Evolutionary conservation across 1,140 invertebrate species (phyloP).

Genomic region (Spodoptera frugiperda): DNA sequence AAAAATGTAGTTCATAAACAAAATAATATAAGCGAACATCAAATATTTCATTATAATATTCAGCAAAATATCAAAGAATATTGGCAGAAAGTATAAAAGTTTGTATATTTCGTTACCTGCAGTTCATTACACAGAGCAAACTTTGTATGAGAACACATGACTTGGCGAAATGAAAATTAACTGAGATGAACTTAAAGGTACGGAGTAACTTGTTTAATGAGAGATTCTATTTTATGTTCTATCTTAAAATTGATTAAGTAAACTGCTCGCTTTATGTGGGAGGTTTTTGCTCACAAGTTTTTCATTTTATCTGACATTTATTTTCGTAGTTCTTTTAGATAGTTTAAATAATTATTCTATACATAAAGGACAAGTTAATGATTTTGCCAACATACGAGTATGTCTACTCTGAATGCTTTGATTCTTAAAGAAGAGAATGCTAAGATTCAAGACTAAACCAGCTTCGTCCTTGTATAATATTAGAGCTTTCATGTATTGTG

Average conservation of each 20-base stretch:
- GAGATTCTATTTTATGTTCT: conserved; percentile 39
- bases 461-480: too few species aligned
- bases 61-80: conserved; percentile 61
- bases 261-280: not conserved
- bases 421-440: too few species aligned
- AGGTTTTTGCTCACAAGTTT: too few species aligned
- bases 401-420: too few species aligned
- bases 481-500: too few species aligned
- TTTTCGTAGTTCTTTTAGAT: too few species aligned
- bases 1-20: not conserved
- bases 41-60: conserved; percentile 22
- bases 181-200: conserved; percentile 48
- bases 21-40: conserved; percentile 40
- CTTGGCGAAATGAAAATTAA: conserved; percentile 55
- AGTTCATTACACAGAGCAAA: conserved; percentile 69
- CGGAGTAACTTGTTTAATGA: conserved; percentile 51
- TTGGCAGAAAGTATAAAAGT: conserved; percentile 54
- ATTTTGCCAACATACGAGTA: too few species aligned
- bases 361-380: too few species aligned
- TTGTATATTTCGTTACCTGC: conserved; percentile 51
- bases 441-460: too few species aligned
- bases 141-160: conserved; percentile 56
- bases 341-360: too few species aligned
- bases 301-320: too few species aligned
- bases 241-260: conserved; percentile 13